Percentiles rank a stretch among this genome's conserved stretches.
These are phyloP conservation scores for Sebastes trivittatus DNA, from an alignment of 2,797 vertebrate genomes.

Conservation along the genomic window DNA sequence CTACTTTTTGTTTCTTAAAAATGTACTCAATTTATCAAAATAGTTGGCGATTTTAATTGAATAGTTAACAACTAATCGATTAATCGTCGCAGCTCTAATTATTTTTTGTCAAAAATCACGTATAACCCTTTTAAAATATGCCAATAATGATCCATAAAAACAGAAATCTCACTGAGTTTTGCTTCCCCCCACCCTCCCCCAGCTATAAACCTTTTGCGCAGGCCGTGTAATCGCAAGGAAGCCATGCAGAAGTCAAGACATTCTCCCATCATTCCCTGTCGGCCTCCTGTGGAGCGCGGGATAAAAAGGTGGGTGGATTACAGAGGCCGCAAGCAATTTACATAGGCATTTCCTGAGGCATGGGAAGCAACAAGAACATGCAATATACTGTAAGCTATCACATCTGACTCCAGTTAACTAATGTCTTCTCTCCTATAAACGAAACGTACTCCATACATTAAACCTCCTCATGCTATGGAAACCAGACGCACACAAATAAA, in stretches of 20 bases:
- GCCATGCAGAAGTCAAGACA: constrained; percentile 7
- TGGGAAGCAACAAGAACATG: constrained; percentile 4
- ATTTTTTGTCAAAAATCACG: too few species aligned
- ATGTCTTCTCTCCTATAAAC: constrained; percentile 5
- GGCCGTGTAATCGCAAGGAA: not conserved
- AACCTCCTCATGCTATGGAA: not conserved
- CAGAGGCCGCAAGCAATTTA: constrained; percentile 14
- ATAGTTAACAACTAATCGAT: too few species aligned
- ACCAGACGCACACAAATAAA: not conserved
- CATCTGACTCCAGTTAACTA: constrained; percentile 36
- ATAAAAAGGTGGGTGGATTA: constrained; percentile 36
- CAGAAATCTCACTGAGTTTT: not conserved
- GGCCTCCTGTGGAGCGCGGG: constrained; percentile 17
- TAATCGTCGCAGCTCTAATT: too few species aligned
- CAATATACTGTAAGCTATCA: not conserved
- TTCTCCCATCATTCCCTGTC: constrained; percentile 18
- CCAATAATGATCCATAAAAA: not conserved
- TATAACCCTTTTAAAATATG: not conserved
- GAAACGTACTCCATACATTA: not conserved
- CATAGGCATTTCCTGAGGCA: constrained; percentile 40
- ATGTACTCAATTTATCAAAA: too few species aligned
- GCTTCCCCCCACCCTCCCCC: not conserved
- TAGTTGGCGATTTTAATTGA: too few species aligned
- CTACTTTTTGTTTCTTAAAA: too few species aligned
- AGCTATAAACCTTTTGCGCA: not conserved